Base-by-base conservation (phyloP, 2,888 invertebrate genomes). In the Sussaba pulchella region DNA sequence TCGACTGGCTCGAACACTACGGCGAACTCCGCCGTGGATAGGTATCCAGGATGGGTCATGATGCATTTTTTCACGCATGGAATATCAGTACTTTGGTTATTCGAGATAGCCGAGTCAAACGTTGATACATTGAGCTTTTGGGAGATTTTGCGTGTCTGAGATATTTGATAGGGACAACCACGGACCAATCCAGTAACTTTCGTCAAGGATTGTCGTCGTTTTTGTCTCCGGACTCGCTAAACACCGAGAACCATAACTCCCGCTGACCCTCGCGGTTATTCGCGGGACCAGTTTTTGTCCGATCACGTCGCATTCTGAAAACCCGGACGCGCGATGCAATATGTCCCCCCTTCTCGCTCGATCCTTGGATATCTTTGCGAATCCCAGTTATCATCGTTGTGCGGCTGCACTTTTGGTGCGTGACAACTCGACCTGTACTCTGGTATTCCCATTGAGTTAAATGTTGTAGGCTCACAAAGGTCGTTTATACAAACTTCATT, bases 151-250 rank as follows among this genome's bases (percentile, higher is more conserved):
- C 61, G 45, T 78, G 61, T 41, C 57, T 76, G n/a, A 19, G 69
- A 57, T 64, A 41, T 64, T 50, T 52, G 54, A 71, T 64, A 70
- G 47, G 64, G 70, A 39, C 9, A 39, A 41, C 43, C 39, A 31
- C 19, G 41, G 41, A 64, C 21, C 4, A 54, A 24, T 54, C 70
- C 63, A 31, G 41, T 52, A 80, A 80, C 80, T 80, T 80, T 80
- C 76, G 66, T 77, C 47, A 41, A 43, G 54, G 70, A 76, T 76
- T 57, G 70, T 66, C 57, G 76, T n/a, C 41, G 14, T 63, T 31
- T 43, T 50, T 61, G 70, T 41, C 59, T 45, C 45, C 24, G 57
- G 31, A 6, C 6, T 71, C 64, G 41, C 57, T 50, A 21, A 64
- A 78, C 71, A 31, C 43, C 17, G 39, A 50, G 61, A 50, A 41